Evolutionary conservation across 2,113 vertebrate genomes (phyloP).

Genomic region (Procavia capensis): DNA sequence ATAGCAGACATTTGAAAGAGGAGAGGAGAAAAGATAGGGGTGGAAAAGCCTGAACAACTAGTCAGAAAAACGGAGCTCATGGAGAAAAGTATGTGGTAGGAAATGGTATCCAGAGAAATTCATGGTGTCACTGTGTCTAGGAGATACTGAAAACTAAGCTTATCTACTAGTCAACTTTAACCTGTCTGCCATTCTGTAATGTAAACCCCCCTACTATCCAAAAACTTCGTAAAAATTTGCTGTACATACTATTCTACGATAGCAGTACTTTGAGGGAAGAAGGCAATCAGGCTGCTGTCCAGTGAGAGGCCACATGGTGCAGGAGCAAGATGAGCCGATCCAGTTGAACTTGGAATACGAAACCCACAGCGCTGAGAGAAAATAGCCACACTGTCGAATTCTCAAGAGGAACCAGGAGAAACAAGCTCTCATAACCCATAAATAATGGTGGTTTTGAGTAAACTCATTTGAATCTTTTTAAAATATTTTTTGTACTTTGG

Average conservation of each 20-base stretch:
- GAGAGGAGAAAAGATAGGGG: neutral
- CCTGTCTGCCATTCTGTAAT: neutral
- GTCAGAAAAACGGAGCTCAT: constrained; percentile 24
- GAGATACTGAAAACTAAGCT: constrained; percentile 21
- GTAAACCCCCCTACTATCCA: neutral
- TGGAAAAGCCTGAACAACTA: neutral
- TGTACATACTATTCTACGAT: neutral
- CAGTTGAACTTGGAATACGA: neutral
- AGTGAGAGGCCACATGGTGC: neutral
- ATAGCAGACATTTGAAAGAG: constrained; percentile 50
- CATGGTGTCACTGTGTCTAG: neutral
- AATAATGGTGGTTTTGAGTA: neutral
- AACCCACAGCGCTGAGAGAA: neutral
- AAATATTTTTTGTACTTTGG: no score
- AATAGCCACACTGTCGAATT: constrained; percentile 22
- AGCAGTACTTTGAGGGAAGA: neutral
- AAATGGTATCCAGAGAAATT: constrained; percentile 47
- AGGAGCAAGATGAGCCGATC: neutral
- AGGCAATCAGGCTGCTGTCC: neutral
- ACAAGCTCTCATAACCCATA: constrained; percentile 42
- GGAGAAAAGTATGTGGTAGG: constrained; percentile 32
- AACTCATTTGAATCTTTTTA: constrained; percentile 19
- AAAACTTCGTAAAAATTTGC: neutral
- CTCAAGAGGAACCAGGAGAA: constrained; percentile 5
- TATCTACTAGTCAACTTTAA: neutral